Evolutionary conservation across 2,113 vertebrate species (phyloP), one percentile per base, ranked within the genome.

Genomic region (Lynx canadensis): DNA sequence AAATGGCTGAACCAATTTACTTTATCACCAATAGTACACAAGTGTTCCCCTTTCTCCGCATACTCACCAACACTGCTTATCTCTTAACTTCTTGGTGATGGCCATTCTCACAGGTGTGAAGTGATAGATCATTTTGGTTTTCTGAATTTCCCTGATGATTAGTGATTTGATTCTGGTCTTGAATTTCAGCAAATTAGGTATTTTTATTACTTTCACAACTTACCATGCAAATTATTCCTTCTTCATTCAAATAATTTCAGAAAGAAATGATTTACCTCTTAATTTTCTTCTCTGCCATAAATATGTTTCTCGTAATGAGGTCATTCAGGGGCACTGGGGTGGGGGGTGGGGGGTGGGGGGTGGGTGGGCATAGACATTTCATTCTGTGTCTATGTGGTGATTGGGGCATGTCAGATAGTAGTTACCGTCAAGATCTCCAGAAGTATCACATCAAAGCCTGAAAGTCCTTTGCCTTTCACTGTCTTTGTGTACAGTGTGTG

Each of bases 171-270:
- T 63, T 73, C 31, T 80, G 60, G 95, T 45, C 74, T 95, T 96
- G 88, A 81, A 65, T 91, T 94, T 90, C 31, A 92, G 55, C 38
- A 65, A 95, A 87, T 50, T 13, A 79, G 19, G 63, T 29, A 73
- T 38, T 15, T 23, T 76, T 93, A 68, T 31, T 84, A 50, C 31
- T 92, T 87, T 92, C 15, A 78, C 13, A 79, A 31, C 1, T 69
- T 89, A 91, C n/a, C 50, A 74, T 79, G n/a, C 14, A 95, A 87
- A 80, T 93, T 73, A 76, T 87, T 82, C 15, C 50, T 66, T 87
- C 60, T 73, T 87, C 55, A 52, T 95, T 74, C 69, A 95, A 92
- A 74, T 94, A 36, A 87, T 65, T 92, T 85, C 36, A 38, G 45
- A 60, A 33, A 69, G 8, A 82, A 60, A 38, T 94, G 45, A 93